Percentiles rank a stretch among this genome's conserved stretches.
These are phyloP conservation scores for Heliconius ethilla DNA, from an alignment of 2,888 invertebrate genomes.

Conservation along the genomic window DNA sequence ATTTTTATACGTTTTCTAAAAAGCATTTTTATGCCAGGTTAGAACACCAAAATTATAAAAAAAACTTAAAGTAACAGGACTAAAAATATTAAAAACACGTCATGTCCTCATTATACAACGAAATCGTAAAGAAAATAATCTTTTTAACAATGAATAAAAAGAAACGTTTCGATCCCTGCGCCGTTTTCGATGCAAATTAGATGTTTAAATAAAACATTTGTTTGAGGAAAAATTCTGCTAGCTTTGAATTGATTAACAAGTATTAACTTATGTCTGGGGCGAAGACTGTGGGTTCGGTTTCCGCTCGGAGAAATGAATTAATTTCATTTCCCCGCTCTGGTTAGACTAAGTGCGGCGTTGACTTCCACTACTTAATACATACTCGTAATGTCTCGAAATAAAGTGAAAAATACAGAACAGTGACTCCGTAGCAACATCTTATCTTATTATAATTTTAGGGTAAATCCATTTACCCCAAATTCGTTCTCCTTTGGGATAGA, in stretches of 20 bases:
- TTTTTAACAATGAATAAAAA: slow-evolving; percentile 25
- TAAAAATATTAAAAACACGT: not conserved
- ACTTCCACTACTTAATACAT: too few species aligned
- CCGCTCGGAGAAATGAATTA: not conserved
- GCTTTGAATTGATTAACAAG: slow-evolving; percentile 31
- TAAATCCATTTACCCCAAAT: too few species aligned
- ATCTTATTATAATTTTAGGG: too few species aligned
- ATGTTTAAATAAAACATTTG: slow-evolving; percentile 47
- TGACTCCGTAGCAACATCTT: too few species aligned
- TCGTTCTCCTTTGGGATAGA: too few species aligned
- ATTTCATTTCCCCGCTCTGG: not conserved
- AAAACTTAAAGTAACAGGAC: not conserved
- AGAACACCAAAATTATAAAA: not conserved
- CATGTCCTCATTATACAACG: not conserved
- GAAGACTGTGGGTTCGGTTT: not conserved
- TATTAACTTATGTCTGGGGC: not conserved
- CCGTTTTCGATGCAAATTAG: slow-evolving; percentile 46
- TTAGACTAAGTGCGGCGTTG: not conserved
- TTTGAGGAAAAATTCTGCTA: slow-evolving; percentile 34
- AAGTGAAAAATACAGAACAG: too few species aligned
- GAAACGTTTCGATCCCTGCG: slow-evolving; percentile 22
- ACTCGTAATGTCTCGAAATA: too few species aligned
- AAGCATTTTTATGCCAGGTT: too few species aligned
- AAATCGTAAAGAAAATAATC: slow-evolving; percentile 34
- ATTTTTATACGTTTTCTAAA: too few species aligned